Percentiles rank a stretch among this genome's conserved stretches.
Evolutionary conservation across 2,888 invertebrate species (phyloP).

Genomic region (Eupsilia transversa): DNA sequence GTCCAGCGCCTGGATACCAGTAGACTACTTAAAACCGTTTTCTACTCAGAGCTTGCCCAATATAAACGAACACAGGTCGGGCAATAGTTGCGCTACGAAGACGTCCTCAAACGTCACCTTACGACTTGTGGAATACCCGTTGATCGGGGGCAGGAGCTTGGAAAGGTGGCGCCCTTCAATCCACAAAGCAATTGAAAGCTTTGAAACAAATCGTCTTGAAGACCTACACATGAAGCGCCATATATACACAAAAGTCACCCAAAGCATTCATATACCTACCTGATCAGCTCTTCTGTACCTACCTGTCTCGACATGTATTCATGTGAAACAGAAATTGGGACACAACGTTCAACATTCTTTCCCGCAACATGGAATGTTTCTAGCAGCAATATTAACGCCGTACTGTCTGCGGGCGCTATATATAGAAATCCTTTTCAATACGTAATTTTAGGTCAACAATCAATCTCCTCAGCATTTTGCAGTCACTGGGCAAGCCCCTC

Average conservation of each 20-base stretch:
- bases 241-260: background rate
- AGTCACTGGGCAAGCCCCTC: slow-evolving; percentile 23
- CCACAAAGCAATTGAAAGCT: background rate
- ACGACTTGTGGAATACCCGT: too few species aligned
- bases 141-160: too few species aligned
- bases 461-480: slow-evolving; percentile 30
- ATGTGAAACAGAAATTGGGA: background rate
- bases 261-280: background rate
- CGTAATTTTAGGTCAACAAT: slow-evolving; percentile 47
- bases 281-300: background rate
- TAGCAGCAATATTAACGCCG: background rate
- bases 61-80: too few species aligned
- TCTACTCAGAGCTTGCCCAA: background rate
- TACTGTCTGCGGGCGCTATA: background rate
- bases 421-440: slow-evolving; percentile 41
- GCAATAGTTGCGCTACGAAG: background rate
- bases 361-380: background rate
- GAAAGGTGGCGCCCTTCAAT: background rate
- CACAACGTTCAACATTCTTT: background rate
- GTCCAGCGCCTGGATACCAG: background rate
- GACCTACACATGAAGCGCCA: background rate
- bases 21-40: background rate
- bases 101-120: too few species aligned
- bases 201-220: background rate
- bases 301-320: background rate